Evolutionary conservation across 2,113 vertebrate genomes (phyloP).

Genomic region (Coptodon bakossiorum): DNA sequence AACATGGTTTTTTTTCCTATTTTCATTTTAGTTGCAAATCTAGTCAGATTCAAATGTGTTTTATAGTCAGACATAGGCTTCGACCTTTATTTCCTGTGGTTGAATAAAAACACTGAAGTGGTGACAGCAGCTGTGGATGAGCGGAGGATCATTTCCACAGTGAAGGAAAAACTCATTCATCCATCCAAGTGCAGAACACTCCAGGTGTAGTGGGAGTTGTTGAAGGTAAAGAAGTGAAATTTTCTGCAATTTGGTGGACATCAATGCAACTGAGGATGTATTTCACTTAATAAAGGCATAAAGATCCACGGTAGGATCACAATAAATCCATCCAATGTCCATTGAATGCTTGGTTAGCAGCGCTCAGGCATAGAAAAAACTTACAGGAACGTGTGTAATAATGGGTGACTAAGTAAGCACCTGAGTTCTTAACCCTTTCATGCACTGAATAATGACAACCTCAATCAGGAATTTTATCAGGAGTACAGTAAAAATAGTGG

Average conservation of each 20-base stretch:
- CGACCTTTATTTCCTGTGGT: not conserved
- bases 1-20: fast-evolving
- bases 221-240: not conserved
- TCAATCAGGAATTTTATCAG: no score
- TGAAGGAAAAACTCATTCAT: not conserved
- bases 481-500: not conserved
- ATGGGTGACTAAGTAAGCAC: no score
- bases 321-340: not conserved
- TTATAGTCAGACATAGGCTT: not conserved
- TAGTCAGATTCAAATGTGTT: not conserved
- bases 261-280: not conserved
- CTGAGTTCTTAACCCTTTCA: no score
- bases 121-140: not conserved
- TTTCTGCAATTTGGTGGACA: not conserved
- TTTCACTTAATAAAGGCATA: not conserved
- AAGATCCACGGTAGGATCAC: not conserved
- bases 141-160: not conserved
- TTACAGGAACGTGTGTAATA: no score
- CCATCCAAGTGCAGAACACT: not conserved
- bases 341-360: not conserved
- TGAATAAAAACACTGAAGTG: not conserved
- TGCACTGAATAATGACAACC: no score
- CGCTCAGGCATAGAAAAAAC: no score
- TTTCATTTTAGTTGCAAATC: not conserved
- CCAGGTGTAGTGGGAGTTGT: not conserved